Conservation (phyloP, 2,113 vertebrate species). For the Elachura formosa region DNA sequence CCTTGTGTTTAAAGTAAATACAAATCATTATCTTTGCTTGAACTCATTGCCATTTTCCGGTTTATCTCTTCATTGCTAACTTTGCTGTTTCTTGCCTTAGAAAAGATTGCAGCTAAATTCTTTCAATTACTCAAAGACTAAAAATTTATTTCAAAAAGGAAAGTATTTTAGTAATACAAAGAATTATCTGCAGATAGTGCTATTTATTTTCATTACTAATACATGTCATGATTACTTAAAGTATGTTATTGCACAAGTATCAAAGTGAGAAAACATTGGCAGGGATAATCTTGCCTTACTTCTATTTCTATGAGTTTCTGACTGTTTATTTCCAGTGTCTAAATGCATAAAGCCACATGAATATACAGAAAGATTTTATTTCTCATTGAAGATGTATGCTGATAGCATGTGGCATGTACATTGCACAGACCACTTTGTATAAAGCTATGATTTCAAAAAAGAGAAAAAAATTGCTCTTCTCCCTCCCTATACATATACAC, state of each 20-base stretch:
- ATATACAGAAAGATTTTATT: not conserved
- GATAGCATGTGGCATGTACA: not conserved
- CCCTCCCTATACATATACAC: not conserved
- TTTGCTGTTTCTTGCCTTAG: not conserved
- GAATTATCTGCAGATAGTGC: not conserved
- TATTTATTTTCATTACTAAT: not conserved
- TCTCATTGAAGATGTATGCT: not conserved
- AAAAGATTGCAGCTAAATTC: not conserved
- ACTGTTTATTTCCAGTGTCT: not conserved
- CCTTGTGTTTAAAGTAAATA: not conserved
- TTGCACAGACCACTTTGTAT: not conserved
- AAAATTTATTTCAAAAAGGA: not conserved
- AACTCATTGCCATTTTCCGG: not conserved
- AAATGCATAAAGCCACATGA: not conserved
- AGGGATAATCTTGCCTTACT: not conserved
- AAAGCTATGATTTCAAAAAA: not conserved
- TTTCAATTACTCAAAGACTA: not conserved
- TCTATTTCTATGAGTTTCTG: not conserved
- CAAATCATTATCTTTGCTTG: not conserved
- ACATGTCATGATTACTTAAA: not conserved
- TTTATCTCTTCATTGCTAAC: not conserved
- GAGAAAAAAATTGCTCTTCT: not conserved
- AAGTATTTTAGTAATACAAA: not conserved
- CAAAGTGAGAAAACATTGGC: not conserved
- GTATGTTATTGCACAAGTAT: not conserved